These are phyloP conservation scores for Rhineura floridana DNA, from an alignment of 2,113 vertebrate species.

Conservation along the genomic window DNA sequence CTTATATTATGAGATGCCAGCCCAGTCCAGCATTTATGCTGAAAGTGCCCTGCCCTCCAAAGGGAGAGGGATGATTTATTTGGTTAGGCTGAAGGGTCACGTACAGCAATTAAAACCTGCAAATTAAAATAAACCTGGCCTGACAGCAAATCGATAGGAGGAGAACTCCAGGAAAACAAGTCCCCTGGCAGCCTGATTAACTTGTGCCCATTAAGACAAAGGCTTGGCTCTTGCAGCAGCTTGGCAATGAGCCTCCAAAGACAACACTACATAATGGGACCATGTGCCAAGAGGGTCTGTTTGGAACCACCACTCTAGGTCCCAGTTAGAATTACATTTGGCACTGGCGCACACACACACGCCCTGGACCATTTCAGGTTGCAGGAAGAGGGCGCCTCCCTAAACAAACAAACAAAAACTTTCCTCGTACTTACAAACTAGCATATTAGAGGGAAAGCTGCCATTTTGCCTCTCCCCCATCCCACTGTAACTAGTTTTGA, in stretches of 20 bases:
- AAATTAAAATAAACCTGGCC: slow-evolving; percentile 58
- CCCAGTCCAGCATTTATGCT: not conserved
- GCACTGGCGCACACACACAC: not conserved
- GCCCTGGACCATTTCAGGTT: too few relatives aligned
- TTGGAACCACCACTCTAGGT: not conserved
- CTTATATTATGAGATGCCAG: not conserved
- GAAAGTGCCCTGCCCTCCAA: too few relatives aligned
- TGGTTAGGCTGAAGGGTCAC: slow-evolving; percentile 56
- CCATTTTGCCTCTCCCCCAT: too few relatives aligned
- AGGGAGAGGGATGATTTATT: slow-evolving; percentile 38
- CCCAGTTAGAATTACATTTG: not conserved
- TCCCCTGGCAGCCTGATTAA: slow-evolving; percentile 35
- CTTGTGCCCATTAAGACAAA: slow-evolving; percentile 51
- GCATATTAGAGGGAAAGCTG: not conserved
- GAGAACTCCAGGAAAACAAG: slow-evolving; percentile 32
- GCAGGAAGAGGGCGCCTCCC: not conserved
- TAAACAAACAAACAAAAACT: not conserved
- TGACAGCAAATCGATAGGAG: slow-evolving; percentile 56
- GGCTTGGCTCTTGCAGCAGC: slow-evolving; percentile 14
- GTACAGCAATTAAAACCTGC: slow-evolving; percentile 64
- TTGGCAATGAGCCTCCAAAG: not conserved
- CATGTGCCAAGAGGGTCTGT: not conserved
- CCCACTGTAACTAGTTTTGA: too few relatives aligned
- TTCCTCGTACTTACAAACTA: not conserved
- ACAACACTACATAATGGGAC: not conserved